Conservation (phyloP, 2,888 invertebrate species). For the Apeira syringaria region DNA sequence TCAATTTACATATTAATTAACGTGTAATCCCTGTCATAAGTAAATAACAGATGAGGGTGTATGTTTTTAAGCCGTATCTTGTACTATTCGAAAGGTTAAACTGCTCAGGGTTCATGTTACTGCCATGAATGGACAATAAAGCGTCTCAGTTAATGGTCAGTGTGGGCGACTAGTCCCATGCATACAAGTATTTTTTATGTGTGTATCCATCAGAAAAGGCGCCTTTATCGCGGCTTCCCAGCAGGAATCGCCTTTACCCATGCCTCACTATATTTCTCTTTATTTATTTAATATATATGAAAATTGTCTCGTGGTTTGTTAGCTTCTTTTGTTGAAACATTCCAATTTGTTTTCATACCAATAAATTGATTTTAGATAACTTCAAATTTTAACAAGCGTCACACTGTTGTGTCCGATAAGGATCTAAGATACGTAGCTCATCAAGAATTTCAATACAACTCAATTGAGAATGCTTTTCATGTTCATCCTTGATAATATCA, state of each 20-base stretch:
- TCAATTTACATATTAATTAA: too few relatives aligned
- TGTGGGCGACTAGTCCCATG: conserved; percentile 60
- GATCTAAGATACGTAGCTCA: conserved; percentile 17
- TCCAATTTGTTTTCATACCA: conserved; percentile 17
- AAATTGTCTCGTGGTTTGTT: conserved; percentile 47
- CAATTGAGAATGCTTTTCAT: conserved; percentile 32
- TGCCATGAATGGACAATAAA: conserved; percentile 73
- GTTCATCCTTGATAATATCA: conserved; percentile 27
- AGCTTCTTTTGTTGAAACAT: conserved; percentile 32
- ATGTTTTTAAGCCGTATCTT: too few relatives aligned
- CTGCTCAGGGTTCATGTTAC: conserved; percentile 60
- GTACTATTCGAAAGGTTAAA: conserved; percentile 60
- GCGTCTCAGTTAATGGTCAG: conserved; percentile 62
- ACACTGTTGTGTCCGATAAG: conserved; percentile 4
- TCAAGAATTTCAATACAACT: conserved; percentile 32
- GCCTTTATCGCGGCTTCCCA: conserved; percentile 62
- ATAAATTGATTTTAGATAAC: conserved; percentile 28
- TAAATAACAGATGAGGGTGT: too few relatives aligned
- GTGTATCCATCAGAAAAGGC: conserved; percentile 69
- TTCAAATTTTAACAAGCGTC: conserved; percentile 23
- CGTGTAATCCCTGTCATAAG: too few relatives aligned
- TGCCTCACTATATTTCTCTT: conserved; percentile 53
- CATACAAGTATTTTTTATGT: conserved; percentile 54
- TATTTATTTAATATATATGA: conserved; percentile 68
- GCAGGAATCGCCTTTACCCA: conserved; percentile 51